phyloP scores from a whole-genome alignment of 2,113 vertebrate genomes.

The Tichodroma muraria region DNA sequence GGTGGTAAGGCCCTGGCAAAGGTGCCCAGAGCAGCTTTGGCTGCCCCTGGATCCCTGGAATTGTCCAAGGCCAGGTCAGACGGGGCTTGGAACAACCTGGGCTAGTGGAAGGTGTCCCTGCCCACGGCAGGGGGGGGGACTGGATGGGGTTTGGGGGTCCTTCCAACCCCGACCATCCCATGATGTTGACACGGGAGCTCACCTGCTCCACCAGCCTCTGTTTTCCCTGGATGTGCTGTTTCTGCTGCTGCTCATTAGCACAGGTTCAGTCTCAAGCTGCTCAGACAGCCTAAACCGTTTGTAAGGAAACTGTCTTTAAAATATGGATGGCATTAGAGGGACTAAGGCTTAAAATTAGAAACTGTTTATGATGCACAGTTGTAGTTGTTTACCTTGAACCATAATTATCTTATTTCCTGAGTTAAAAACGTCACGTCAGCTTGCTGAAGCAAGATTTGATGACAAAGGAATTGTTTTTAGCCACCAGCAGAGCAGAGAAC shows the following conservation, averaged over 20 bases:
- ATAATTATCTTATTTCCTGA: constrained; percentile 51
- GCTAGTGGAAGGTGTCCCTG: rapidly evolving
- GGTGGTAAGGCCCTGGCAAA: not conserved
- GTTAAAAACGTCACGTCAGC: constrained; percentile 41
- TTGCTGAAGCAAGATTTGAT: constrained; percentile 29
- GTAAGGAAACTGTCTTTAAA: not conserved
- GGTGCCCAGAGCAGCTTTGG: not conserved
- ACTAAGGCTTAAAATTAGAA: constrained; percentile 34
- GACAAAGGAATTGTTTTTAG: constrained; percentile 54
- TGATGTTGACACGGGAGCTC: not conserved
- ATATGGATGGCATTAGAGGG: not conserved
- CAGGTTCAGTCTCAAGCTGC: not conserved
- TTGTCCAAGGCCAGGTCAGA: not conserved
- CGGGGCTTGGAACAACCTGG: rapidly evolving
- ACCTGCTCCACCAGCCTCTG: not conserved
- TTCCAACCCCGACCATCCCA: not conserved
- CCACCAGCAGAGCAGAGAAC: constrained; percentile 37
- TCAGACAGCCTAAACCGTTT: not conserved
- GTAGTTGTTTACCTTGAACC: constrained; percentile 54
- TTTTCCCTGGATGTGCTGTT: not conserved
- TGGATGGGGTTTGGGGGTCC: too few relatives aligned
- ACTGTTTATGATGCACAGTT: constrained; percentile 2
- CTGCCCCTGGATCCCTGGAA: not conserved
- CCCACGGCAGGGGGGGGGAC: not conserved
- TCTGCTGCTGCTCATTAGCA: not conserved